Evolutionary conservation across 2,797 vertebrate genomes (phyloP).

Genomic region (Botia almorhae): DNA sequence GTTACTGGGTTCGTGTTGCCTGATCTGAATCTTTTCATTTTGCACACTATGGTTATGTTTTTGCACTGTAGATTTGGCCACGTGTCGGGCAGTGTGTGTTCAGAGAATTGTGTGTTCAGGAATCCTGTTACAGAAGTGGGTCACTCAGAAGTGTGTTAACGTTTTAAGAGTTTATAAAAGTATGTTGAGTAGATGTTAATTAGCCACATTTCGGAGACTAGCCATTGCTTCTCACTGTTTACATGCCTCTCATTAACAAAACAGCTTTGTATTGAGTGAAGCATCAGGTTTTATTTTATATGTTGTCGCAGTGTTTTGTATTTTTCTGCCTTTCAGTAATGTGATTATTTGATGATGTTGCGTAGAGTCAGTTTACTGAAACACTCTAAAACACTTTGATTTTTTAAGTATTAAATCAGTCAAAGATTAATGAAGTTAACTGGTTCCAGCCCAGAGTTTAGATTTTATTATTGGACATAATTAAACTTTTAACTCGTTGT

Average conservation of each 20-base stretch:
- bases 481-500: neutral
- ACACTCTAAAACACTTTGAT: neutral
- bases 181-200: neutral
- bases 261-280: neutral
- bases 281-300: neutral
- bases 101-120: neutral
- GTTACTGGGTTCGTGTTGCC: constrained; percentile 11
- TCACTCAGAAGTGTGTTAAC: neutral
- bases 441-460: neutral
- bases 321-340: constrained; percentile 3
- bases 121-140: constrained; percentile 26
- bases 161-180: neutral
- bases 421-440: neutral
- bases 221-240: constrained; percentile 12
- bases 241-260: neutral
- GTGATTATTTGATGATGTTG: neutral
- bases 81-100: too few species aligned
- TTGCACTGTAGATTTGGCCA: neutral
- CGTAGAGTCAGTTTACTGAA: neutral
- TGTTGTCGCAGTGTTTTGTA: neutral
- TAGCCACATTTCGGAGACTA: too few species aligned
- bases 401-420: neutral
- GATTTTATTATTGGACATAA: neutral
- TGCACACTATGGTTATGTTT: constrained; percentile 23
- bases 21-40: neutral